A percentile compares a stretch with the other conserved stretches of the same genome.
phyloP scores from a whole-genome alignment of 2,113 vertebrate genomes.

The Sceloporus undulatus region DNA sequence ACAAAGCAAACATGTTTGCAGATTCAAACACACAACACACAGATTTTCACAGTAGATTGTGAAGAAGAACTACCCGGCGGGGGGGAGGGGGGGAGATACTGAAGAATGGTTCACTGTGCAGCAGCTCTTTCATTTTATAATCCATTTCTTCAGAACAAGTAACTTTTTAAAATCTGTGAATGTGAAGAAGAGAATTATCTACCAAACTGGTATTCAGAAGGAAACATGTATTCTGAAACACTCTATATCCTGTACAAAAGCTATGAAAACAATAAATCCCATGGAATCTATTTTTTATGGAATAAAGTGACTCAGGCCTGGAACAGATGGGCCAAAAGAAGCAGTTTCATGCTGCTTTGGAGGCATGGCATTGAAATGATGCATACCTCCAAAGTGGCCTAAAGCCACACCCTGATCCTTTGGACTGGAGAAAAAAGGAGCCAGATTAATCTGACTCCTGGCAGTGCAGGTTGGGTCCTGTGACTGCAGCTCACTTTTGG shows the following conservation, averaged over 20 bases:
- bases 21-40: slow-evolving; percentile 32
- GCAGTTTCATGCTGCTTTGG: too few species aligned
- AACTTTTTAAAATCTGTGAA: slow-evolving; percentile 42
- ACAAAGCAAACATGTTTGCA: slow-evolving; percentile 52
- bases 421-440: too few species aligned
- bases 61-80: neutral
- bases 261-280: neutral
- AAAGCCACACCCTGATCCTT: too few species aligned
- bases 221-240: slow-evolving; percentile 24
- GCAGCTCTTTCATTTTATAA: slow-evolving; percentile 45
- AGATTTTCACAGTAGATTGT: slow-evolving; percentile 39
- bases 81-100: too few species aligned
- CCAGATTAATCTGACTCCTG: too few species aligned
- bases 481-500: too few species aligned
- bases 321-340: too few species aligned
- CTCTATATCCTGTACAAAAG: neutral
- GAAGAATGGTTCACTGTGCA: slow-evolving; percentile 20
- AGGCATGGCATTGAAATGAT: too few species aligned
- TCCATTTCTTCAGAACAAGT: slow-evolving; percentile 42
- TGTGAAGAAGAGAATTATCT: slow-evolving; percentile 43
- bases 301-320: neutral
- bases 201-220: slow-evolving; percentile 13
- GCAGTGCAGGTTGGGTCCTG: too few species aligned
- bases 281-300: neutral
- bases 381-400: too few species aligned